These are phyloP conservation scores for Glaucopsyche alexis DNA, from an alignment of 2,888 invertebrate species.

Conservation along the genomic window DNA sequence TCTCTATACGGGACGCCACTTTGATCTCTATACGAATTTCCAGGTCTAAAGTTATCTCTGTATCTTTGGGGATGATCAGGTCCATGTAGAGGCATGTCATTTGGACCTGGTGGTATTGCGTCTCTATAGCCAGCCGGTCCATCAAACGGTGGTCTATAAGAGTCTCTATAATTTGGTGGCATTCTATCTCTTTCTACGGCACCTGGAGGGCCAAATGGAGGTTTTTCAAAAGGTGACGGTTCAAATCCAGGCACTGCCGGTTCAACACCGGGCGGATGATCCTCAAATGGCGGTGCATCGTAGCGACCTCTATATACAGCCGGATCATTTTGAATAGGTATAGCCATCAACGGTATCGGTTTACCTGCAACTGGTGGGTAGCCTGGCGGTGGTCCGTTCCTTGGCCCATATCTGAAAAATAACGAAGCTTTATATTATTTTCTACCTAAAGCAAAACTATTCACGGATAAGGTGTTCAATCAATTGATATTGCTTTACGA, in stretches of 20 bases:
- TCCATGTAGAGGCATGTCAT: constrained; percentile 69
- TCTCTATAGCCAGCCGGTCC: constrained; percentile 57
- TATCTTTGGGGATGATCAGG: constrained; percentile 60
- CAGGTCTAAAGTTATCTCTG: constrained; percentile 65
- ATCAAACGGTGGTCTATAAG: constrained; percentile 63
- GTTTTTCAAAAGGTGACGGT: constrained; percentile 76
- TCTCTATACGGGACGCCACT: constrained; percentile 56
- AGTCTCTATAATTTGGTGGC: constrained; percentile 64
- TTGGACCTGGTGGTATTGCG: constrained; percentile 53
- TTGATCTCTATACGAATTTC: constrained; percentile 62
- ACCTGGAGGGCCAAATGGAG: constrained; percentile 61
- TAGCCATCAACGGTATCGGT: constrained; percentile 58
- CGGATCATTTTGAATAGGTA: constrained; percentile 56
- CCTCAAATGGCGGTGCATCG: constrained; percentile 75
- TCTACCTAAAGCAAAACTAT: neutral
- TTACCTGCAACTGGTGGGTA: constrained; percentile 63
- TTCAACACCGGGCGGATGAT: constrained; percentile 82
- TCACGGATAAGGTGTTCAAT: neutral
- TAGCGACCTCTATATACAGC: constrained; percentile 67
- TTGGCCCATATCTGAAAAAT: constrained; percentile 67
- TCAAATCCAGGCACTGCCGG: constrained; percentile 83
- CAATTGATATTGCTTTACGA: constrained; percentile 14
- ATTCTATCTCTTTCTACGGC: constrained; percentile 63
- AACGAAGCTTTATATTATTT: constrained; percentile 29
- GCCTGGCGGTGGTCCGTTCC: constrained; percentile 57